Conservation (phyloP, 2,888 invertebrate genomes). For the Linhomoeus sp. region DNA sequence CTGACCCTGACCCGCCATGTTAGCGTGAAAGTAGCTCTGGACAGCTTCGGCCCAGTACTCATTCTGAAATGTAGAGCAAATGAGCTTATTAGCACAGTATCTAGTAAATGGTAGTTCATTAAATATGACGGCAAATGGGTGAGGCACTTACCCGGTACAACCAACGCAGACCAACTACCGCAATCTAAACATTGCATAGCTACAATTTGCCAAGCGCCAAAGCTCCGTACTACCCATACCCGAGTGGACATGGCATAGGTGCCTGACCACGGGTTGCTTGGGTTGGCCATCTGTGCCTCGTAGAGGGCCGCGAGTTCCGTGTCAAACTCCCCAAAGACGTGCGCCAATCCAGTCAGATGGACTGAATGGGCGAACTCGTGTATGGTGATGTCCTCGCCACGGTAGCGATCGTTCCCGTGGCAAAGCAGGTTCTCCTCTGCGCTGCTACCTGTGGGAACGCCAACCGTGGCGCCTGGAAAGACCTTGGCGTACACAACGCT, state of each 20-base stretch:
- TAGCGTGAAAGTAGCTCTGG: not conserved
- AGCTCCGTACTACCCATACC: no score
- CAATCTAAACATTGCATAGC: no score
- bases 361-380: not conserved
- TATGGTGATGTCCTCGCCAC: not conserved
- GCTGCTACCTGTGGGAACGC: not conserved
- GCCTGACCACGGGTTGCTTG: not conserved
- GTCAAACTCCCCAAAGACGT: not conserved
- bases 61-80: no score
- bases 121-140: no score
- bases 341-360: not conserved
- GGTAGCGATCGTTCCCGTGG: not conserved
- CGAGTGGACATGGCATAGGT: not conserved
- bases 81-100: no score
- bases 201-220: no score
- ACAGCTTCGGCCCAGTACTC: not conserved
- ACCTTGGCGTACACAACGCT: no score
- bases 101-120: no score
- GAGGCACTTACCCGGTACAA: no score
- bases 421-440: not conserved
- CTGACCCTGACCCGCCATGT: not conserved
- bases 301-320: not conserved
- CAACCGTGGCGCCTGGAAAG: not conserved
- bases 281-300: not conserved
- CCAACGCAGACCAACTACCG: no score